These are phyloP conservation scores for Hafferia zeledoni DNA, from an alignment of 2,797 vertebrate species.

Conservation along the genomic window DNA sequence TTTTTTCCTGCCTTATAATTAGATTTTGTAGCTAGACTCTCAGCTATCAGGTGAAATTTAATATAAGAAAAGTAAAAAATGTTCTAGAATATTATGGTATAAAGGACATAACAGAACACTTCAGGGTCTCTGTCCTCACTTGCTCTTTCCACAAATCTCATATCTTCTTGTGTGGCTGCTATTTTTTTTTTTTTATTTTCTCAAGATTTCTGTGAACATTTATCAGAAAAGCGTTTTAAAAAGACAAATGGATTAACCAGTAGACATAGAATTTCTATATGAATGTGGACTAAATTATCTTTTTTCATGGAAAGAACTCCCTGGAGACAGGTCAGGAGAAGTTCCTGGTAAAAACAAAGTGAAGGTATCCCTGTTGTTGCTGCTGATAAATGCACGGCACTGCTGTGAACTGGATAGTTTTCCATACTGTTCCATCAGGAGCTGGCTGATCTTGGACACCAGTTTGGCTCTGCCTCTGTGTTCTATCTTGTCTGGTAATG, in stretches of 20 bases:
- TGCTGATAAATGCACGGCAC: neutral
- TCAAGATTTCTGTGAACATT: neutral
- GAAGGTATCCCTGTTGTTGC: neutral
- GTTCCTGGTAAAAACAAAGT: neutral
- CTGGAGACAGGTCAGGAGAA: neutral
- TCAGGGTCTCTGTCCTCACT: slow-evolving; percentile 5
- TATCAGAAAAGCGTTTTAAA: neutral
- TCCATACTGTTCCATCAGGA: neutral
- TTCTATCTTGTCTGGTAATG: neutral
- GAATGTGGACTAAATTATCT: neutral
- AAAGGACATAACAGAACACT: neutral
- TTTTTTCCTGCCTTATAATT: slow-evolving; percentile 34
- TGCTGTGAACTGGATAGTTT: neutral
- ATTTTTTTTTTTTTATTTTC: neutral
- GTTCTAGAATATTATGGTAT: neutral
- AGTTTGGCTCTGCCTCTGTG: neutral
- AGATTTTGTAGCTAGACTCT: slow-evolving; percentile 1
- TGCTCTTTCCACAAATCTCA: neutral
- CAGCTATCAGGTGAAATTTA: slow-evolving; percentile 17
- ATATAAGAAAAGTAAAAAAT: neutral
- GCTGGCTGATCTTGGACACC: neutral
- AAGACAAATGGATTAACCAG: neutral
- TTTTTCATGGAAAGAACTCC: neutral
- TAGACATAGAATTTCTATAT: neutral
- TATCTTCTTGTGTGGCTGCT: neutral